Conservation (phyloP, 1,140 invertebrate species). For the Zaprionus ornatus region DNA sequence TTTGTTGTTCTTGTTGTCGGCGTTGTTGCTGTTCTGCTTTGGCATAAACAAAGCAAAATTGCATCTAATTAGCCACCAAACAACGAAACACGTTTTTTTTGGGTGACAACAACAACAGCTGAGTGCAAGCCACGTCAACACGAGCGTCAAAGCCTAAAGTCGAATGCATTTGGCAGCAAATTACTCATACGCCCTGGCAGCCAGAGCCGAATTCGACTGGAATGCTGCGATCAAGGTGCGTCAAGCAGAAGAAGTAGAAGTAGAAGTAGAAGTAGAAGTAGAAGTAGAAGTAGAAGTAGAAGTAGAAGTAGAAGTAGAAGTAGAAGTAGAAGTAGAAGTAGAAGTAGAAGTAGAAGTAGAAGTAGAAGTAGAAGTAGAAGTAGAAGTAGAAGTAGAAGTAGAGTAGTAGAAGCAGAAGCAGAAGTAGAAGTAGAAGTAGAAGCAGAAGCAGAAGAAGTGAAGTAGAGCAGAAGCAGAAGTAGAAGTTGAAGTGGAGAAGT, state of each 20-base stretch:
- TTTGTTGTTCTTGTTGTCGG: slow-evolving; percentile 5
- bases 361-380: neutral
- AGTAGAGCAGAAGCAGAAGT: neutral
- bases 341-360: too few species aligned
- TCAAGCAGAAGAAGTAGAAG: neutral
- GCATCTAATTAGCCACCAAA: slow-evolving; percentile 36
- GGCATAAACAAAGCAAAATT: slow-evolving; percentile 30
- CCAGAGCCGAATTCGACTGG: neutral
- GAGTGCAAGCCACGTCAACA: slow-evolving; percentile 21
- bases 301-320: too few species aligned
- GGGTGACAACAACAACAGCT: slow-evolving; percentile 1
- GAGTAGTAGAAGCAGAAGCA: neutral
- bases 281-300: neutral
- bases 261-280: neutral
- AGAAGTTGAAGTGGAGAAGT: neutral
- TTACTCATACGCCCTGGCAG: slow-evolving; percentile 39
- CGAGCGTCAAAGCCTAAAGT: neutral
- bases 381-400: neutral
- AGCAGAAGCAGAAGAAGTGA: neutral
- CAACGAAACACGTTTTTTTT: slow-evolving; percentile 4
- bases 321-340: too few species aligned
- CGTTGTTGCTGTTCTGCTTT: neutral
- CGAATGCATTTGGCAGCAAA: slow-evolving; percentile 23
- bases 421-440: neutral
- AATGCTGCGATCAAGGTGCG: neutral